Conservation (phyloP, 1,140 invertebrate genomes). For the Aricia agestis region DNA sequence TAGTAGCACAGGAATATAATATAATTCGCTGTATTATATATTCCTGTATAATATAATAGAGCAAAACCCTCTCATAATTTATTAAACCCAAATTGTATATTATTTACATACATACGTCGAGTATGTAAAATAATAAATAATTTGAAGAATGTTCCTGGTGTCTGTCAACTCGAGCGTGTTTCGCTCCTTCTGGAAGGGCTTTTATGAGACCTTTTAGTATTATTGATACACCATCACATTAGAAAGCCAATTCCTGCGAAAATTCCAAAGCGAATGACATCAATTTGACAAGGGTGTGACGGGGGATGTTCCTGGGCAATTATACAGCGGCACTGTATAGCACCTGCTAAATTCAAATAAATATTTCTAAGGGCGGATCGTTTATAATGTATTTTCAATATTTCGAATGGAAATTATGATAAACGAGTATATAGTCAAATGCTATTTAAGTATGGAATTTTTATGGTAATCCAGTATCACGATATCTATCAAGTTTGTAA, state of each 20-base stretch:
- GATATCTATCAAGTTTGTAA: too few relatives aligned
- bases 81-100: too few relatives aligned
- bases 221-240: slow-evolving; percentile 19
- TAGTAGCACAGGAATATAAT: too few relatives aligned
- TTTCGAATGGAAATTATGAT: slow-evolving; percentile 15
- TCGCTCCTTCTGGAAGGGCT: background rate
- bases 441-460: too few relatives aligned
- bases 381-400: slow-evolving; percentile 12
- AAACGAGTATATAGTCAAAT: background rate
- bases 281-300: slow-evolving; percentile 37
- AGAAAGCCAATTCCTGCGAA: slow-evolving; percentile 30
- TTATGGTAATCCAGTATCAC: too few relatives aligned
- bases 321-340: slow-evolving; percentile 30
- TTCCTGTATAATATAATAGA: too few relatives aligned
- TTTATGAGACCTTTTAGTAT: slow-evolving; percentile 5
- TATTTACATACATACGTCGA: too few relatives aligned
- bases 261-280: slow-evolving; percentile 28
- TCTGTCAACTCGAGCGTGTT: background rate
- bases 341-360: slow-evolving; percentile 25
- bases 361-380: slow-evolving; percentile 14
- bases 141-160: background rate
- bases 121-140: too few relatives aligned
- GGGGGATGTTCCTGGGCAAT: slow-evolving; percentile 29
- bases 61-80: too few relatives aligned
- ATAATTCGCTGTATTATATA: too few relatives aligned